A percentile compares a stretch with the other conserved stretches of the same genome.
Evolutionary conservation across 2,888 invertebrate species (phyloP).

Genomic region (Odontocolon sp.): DNA sequence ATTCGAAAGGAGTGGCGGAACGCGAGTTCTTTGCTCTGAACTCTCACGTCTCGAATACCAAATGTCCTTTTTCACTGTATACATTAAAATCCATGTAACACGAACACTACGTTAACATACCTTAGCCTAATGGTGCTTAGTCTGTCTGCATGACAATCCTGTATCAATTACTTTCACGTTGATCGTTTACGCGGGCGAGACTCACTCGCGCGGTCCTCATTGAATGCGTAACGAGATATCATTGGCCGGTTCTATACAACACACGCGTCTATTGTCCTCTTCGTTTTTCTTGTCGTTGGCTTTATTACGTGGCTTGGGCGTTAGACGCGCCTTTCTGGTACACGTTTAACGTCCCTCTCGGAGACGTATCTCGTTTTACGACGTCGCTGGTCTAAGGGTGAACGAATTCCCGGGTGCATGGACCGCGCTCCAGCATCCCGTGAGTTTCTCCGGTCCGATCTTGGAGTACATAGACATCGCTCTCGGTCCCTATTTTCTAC

Average conservation of each 20-base stretch:
- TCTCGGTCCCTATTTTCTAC: too few species aligned
- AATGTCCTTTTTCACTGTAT: constrained; percentile 18
- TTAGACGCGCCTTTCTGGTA: background rate
- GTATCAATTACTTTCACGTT: constrained; percentile 34
- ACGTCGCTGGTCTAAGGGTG: constrained; percentile 11
- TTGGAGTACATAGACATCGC: too few species aligned
- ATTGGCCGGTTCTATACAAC: background rate
- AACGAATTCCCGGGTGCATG: constrained; percentile 10
- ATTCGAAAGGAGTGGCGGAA: constrained; percentile 42
- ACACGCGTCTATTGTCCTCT: background rate
- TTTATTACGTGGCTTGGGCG: background rate
- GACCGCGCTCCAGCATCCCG: constrained; percentile 12
- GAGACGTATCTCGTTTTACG: constrained; percentile 6
- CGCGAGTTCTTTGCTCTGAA: background rate
- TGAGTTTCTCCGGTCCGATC: too few species aligned
- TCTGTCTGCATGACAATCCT: background rate
- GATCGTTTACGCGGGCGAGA: constrained; percentile 13
- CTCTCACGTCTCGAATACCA: constrained; percentile 24
- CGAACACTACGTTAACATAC: background rate
- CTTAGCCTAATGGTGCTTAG: background rate
- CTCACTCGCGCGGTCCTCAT: constrained; percentile 3
- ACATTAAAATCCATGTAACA: background rate
- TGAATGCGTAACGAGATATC: constrained; percentile 11
- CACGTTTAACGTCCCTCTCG: background rate
- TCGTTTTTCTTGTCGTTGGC: background rate